A percentile compares a stretch with the other conserved stretches of the same genome.
These are phyloP conservation scores for Isurus oxyrinchus DNA, from an alignment of 2,113 vertebrate genomes.

Conservation along the genomic window DNA sequence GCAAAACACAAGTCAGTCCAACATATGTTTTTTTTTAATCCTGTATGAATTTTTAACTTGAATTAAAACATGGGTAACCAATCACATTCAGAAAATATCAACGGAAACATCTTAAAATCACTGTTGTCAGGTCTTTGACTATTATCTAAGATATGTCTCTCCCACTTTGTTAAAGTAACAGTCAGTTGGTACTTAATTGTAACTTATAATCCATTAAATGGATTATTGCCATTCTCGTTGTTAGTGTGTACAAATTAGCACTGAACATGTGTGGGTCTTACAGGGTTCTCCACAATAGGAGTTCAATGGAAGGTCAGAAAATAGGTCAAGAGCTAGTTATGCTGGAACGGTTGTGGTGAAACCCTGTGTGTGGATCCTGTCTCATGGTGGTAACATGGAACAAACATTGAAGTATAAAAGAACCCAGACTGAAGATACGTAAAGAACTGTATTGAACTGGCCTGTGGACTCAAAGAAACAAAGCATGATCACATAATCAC, in stretches of 20 bases:
- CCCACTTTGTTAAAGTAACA: neutral
- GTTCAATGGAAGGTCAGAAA: neutral
- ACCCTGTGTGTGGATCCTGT: too few relatives aligned
- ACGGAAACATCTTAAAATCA: neutral
- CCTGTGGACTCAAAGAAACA: too few relatives aligned
- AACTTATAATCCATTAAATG: too few relatives aligned
- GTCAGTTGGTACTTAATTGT: neutral
- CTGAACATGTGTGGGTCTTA: neutral
- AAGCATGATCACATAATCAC: too few relatives aligned
- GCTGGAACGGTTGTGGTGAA: too few relatives aligned
- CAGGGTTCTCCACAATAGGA: neutral
- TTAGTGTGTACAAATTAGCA: neutral
- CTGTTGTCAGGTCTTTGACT: neutral
- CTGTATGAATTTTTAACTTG: neutral
- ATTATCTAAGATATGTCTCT: too few relatives aligned
- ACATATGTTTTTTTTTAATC: neutral
- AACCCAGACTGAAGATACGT: too few relatives aligned
- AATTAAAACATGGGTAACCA: neutral
- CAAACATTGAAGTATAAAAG: too few relatives aligned
- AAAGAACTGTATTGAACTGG: too few relatives aligned
- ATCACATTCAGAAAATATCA: neutral
- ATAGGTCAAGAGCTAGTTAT: too few relatives aligned
- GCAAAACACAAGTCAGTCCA: neutral
- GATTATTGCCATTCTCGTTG: too few relatives aligned
- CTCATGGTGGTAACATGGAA: too few relatives aligned